Base-by-base conservation (phyloP, 2,888 invertebrate genomes). In the Harmothoe impar region DNA sequence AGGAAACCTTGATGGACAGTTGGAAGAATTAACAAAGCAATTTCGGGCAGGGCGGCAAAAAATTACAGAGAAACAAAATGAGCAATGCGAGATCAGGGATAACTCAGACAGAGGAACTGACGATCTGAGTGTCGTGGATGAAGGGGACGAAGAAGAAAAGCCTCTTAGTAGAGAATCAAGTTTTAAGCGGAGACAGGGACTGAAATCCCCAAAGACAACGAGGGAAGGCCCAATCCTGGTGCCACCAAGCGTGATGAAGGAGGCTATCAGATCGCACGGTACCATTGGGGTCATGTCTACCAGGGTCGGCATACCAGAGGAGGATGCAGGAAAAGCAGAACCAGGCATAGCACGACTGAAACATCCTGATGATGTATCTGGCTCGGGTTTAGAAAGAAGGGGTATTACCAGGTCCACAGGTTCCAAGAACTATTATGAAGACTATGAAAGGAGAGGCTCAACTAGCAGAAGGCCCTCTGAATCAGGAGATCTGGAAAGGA, bases 301-400 rank as follows among this genome's bases (percentile, higher is more conserved):
- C 5, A 33, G 43, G 20, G 81, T 81, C 5, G 81, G 81, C 81
- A 81, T 81, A 33, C 81, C 81, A 43, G 81, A 81, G 81, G 81
- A 3, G 20, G 81, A 81, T n/a, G 43, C 17, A 17, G 81, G 81
- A 17, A 81, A 81, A n/a, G 12, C 43, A 35, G 81, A 81, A 17
- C 35, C 35, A 81, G 33, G 35, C 0, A 35, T 12, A 0, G 43
- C 33, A 1, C 43, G 1, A 15, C n/a, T n/a, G 0, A 72, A 72
- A 72, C 72, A 72, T n/a, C 20, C n/a, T 72, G 31, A 29, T 29
- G 25, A 20, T 62, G 20, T 62, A 20, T n/a, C 62, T 20, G 20
- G 1, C 7, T 62, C 62, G 3, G 29, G 31, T 77, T 31, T 77
- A 7, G 77, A 77, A 10, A 77, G 77, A 25, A 77, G 29, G 17